phyloP scores from a whole-genome alignment of 30 jellyfish, hydroid and myxozoan genomes.

The Nemopilema nomurai region DNA sequence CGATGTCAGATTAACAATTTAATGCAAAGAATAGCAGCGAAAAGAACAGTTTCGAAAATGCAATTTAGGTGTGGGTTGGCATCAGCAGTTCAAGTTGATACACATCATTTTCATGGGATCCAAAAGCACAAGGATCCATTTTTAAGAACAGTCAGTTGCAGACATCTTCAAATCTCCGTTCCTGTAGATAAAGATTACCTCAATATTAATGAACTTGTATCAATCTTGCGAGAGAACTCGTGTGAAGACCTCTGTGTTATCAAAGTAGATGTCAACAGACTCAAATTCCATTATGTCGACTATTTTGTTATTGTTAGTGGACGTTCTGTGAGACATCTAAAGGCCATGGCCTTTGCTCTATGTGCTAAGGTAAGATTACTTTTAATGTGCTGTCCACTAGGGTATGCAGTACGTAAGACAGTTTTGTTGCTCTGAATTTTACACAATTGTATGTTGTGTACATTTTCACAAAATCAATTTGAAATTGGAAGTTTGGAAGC shows the following conservation, averaged over 20 bases:
- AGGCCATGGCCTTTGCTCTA: slow-evolving; percentile 64
- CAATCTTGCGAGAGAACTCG: slow-evolving; percentile 38
- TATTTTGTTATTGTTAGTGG: slow-evolving; percentile 78
- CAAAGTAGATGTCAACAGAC: slow-evolving; percentile 27
- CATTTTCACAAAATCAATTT: too few relatives aligned
- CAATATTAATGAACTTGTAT: slow-evolving; percentile 49
- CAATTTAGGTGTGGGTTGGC: neutral
- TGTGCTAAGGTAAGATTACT: slow-evolving; percentile 55
- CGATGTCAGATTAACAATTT: neutral
- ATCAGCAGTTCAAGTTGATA: neutral
- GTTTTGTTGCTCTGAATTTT: too few relatives aligned
- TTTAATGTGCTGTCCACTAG: neutral
- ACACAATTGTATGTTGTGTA: too few relatives aligned
- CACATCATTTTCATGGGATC: neutral
- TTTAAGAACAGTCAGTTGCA: neutral
- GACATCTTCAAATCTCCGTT: slow-evolving; percentile 1
- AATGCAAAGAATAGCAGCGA: neutral
- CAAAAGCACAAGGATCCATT: neutral
- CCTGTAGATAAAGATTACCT: slow-evolving; percentile 32
- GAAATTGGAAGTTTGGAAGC: too few relatives aligned
- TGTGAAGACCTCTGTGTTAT: slow-evolving; percentile 79
- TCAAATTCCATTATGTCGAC: slow-evolving; percentile 60
- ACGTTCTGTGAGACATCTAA: slow-evolving; percentile 71
- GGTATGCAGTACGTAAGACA: neutral
- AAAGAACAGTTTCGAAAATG: neutral